Evolutionary conservation across 2,888 invertebrate genomes (phyloP).

Genomic region (Monopis laevigella): DNA sequence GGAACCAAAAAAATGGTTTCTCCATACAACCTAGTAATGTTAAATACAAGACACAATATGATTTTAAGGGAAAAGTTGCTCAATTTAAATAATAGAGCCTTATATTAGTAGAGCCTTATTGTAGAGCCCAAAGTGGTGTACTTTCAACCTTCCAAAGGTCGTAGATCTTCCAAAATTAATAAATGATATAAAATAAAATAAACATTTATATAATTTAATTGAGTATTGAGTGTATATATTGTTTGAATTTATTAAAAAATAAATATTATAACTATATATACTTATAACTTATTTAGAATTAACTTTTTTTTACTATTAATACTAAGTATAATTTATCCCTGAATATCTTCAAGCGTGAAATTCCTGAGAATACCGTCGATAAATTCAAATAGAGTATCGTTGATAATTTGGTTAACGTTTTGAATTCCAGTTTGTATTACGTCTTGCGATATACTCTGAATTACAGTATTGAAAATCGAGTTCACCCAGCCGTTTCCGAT

Average conservation of each 20-base stretch:
- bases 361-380: slow-evolving; percentile 34
- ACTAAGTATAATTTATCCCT: not conserved
- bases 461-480: slow-evolving; percentile 29
- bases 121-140: not conserved
- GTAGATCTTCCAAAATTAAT: not conserved
- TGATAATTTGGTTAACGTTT: slow-evolving; percentile 28
- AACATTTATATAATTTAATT: not conserved
- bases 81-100: not conserved
- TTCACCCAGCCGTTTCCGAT: slow-evolving; percentile 35
- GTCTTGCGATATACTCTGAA: slow-evolving; percentile 33
- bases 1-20: no score
- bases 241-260: no score
- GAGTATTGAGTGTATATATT: no score
- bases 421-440: slow-evolving; percentile 30
- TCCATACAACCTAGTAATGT: no score
- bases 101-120: not conserved
- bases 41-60: no score
- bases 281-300: no score
- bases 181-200: not conserved
- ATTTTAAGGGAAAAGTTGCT: no score
- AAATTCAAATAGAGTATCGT: slow-evolving; percentile 31
- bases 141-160: not conserved
- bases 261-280: no score
- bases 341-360: slow-evolving; percentile 25
- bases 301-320: no score